A percentile compares a stretch with the other conserved stretches of the same genome.
These are phyloP conservation scores for Sebastes reedi DNA, from an alignment of 2,797 vertebrate genomes.

Conservation along the genomic window DNA sequence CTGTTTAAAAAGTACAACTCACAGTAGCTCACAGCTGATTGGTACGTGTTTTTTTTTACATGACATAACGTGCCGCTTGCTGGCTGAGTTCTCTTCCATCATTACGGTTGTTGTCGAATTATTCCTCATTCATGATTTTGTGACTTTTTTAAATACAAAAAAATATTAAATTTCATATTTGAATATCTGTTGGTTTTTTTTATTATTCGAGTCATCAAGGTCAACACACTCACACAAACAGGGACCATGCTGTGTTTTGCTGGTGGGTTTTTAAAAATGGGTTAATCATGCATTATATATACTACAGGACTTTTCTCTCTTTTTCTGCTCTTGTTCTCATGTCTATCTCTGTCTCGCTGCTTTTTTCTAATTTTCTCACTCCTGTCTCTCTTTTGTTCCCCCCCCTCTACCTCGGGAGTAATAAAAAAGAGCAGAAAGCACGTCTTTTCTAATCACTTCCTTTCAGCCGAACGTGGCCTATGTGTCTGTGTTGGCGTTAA, in stretches of 20 bases:
- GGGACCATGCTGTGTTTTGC: constrained; percentile 17
- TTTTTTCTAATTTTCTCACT: constrained; percentile 13
- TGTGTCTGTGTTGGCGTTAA: background rate
- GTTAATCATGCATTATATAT: constrained; percentile 77
- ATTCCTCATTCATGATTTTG: too few relatives aligned
- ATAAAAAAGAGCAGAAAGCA: background rate
- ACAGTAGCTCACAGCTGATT: too few relatives aligned
- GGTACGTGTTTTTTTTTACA: too few relatives aligned
- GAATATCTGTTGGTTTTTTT: background rate
- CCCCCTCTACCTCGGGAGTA: background rate
- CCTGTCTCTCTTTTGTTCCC: background rate
- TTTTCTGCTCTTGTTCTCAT: background rate
- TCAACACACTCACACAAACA: background rate
- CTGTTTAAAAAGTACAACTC: too few relatives aligned
- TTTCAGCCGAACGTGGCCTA: background rate
- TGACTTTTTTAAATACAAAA: too few relatives aligned
- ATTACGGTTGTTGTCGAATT: too few relatives aligned
- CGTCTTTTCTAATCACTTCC: constrained; percentile 6
- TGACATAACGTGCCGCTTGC: too few relatives aligned
- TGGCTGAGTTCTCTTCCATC: too few relatives aligned
- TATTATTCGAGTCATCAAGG: too few relatives aligned
- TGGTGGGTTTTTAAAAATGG: constrained; percentile 59
- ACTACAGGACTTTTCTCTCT: constrained; percentile 36
- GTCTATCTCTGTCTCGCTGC: background rate
- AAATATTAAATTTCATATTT: too few relatives aligned